Percentiles rank a stretch among this genome's conserved stretches.
These are phyloP conservation scores for Papilio xuthus DNA, from an alignment of 1,140 invertebrate species.

Conservation along the genomic window DNA sequence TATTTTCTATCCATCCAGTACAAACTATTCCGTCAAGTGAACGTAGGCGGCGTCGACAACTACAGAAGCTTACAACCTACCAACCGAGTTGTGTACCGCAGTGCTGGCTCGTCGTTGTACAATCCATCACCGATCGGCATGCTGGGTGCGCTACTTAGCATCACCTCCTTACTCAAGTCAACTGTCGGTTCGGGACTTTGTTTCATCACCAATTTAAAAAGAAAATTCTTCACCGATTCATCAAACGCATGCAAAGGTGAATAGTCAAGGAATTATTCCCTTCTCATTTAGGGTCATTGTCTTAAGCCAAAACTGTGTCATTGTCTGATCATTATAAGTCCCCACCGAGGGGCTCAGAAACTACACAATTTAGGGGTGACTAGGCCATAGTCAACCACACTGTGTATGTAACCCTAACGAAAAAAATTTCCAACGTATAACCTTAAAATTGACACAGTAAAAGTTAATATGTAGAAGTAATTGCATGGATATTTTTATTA, in stretches of 20 bases:
- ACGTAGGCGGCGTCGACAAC: slow-evolving; percentile 66
- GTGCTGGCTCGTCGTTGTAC: slow-evolving; percentile 50
- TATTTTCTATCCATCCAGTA: slow-evolving; percentile 54
- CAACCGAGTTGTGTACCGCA: slow-evolving; percentile 65
- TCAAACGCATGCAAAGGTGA: slow-evolving; percentile 48
- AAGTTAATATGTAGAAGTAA: too few species aligned
- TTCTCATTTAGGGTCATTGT: not conserved
- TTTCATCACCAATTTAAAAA: slow-evolving; percentile 57
- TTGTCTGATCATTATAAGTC: too few species aligned
- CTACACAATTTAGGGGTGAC: too few species aligned
- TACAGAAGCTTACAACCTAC: slow-evolving; percentile 63
- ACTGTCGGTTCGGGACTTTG: slow-evolving; percentile 57
- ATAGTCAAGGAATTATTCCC: slow-evolving; percentile 22
- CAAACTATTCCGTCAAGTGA: slow-evolving; percentile 59
- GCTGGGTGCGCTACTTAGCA: slow-evolving; percentile 49
- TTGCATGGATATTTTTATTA: too few species aligned
- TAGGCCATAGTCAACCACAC: too few species aligned
- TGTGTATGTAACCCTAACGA: too few species aligned
- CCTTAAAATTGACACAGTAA: too few species aligned
- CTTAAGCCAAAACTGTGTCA: too few species aligned
- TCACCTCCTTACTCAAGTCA: slow-evolving; percentile 51
- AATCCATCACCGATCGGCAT: slow-evolving; percentile 47
- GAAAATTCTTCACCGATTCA: slow-evolving; percentile 51
- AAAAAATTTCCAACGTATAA: too few species aligned
- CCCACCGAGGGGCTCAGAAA: too few species aligned